phyloP scores from a whole-genome alignment of 2,888 invertebrate genomes.

The Caenorhabditis sulstoni region DNA sequence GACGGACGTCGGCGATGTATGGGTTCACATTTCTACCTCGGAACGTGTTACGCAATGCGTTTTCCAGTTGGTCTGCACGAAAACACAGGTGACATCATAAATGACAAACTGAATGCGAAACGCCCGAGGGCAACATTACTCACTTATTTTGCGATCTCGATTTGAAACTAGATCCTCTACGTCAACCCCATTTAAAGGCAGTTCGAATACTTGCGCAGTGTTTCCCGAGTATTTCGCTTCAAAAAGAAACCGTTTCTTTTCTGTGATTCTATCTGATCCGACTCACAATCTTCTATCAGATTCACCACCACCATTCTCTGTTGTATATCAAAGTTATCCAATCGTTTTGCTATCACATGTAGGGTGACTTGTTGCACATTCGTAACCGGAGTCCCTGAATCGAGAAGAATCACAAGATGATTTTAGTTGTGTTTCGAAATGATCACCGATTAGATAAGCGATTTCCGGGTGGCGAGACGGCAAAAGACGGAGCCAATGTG shows the following conservation, averaged over 20 bases:
- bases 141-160: conserved; percentile 65
- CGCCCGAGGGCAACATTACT: conserved; percentile 18
- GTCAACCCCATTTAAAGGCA: conserved; percentile 73
- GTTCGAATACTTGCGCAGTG: conserved; percentile 73
- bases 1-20: conserved; percentile 73
- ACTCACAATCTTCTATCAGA: conserved; percentile 74
- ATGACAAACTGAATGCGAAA: conserved; percentile 13
- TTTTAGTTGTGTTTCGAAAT: conserved; percentile 12
- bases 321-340: conserved; percentile 74
- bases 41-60: conserved; percentile 72
- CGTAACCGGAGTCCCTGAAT: conserved; percentile 76
- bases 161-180: conserved; percentile 76
- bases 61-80: conserved; percentile 66
- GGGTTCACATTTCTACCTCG: conserved; percentile 76
- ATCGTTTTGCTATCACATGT: conserved; percentile 77
- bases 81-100: conserved; percentile 20
- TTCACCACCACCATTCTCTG: conserved; percentile 74
- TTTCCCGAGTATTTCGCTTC: conserved; percentile 54
- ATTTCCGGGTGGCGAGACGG: conserved; percentile 76
- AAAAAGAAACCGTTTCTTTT: neutral
- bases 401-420: conserved; percentile 42
- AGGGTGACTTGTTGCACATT: conserved; percentile 71
- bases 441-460: conserved; percentile 74
- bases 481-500: conserved; percentile 76
- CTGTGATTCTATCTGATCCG: neutral